Percentiles rank a stretch among this genome's conserved stretches.
Evolutionary conservation across 2,888 invertebrate genomes (phyloP).

Genomic region (Nemapogon koenigi): DNA sequence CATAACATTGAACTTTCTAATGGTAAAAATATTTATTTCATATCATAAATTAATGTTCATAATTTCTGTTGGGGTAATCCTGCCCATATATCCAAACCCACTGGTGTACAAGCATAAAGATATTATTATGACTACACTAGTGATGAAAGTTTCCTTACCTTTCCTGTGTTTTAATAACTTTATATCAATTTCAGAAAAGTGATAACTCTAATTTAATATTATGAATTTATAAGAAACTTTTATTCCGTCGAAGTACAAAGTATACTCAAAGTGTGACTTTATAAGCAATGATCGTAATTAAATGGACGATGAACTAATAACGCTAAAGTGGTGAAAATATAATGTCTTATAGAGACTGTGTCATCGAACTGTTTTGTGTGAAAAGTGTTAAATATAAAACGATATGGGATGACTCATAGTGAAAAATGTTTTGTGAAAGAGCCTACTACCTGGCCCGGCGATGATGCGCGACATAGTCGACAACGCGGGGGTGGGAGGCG

Average conservation of each 20-base stretch:
- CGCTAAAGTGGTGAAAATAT: constrained; percentile 16
- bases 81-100: constrained; percentile 24
- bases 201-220: constrained; percentile 40
- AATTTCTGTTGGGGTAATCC: constrained; percentile 41
- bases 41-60: too few species aligned
- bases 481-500: constrained; percentile 50
- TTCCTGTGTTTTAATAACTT: constrained; percentile 24
- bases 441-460: constrained; percentile 50
- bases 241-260: constrained; percentile 56
- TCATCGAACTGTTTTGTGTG: constrained; percentile 36
- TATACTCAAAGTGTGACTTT: constrained; percentile 41
- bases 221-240: constrained; percentile 28
- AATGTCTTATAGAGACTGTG: constrained; percentile 21
- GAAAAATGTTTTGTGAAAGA: constrained; percentile 49
- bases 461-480: constrained; percentile 64
- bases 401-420: constrained; percentile 65
- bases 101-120: constrained; percentile 49
- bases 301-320: constrained; percentile 20
- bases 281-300: constrained; percentile 20
- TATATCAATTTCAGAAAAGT: constrained; percentile 37
- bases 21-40: too few species aligned
- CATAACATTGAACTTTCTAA: too few species aligned
- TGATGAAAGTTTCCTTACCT: not conserved
- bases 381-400: constrained; percentile 50
- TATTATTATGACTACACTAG: constrained; percentile 31